Conservation (phyloP, 2,113 vertebrate species). For the Oryzias javanicus region DNA sequence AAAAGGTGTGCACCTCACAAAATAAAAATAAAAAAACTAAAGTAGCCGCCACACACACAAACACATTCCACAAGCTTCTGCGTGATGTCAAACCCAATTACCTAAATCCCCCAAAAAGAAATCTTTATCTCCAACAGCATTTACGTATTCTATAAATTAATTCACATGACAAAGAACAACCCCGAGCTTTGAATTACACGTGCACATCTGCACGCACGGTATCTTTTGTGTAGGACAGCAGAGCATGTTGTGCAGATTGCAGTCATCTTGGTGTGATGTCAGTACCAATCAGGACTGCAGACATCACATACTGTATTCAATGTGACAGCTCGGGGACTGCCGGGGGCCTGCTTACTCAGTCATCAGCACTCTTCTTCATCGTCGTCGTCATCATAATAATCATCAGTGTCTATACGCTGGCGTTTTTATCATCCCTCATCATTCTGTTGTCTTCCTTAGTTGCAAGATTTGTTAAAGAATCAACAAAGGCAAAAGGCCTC, state of each 20-base stretch:
- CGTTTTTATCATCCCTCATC: slow-evolving; percentile 56
- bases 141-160: slow-evolving; percentile 31
- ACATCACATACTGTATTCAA: slow-evolving; percentile 69
- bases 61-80: not conserved
- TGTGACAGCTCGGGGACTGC: slow-evolving; percentile 73
- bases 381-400: slow-evolving; percentile 68
- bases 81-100: slow-evolving; percentile 12
- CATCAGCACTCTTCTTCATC: slow-evolving; percentile 76
- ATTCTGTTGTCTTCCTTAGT: slow-evolving; percentile 21
- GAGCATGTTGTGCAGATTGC: slow-evolving; percentile 75
- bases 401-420: slow-evolving; percentile 65
- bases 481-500: slow-evolving; percentile 27
- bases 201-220: slow-evolving; percentile 58
- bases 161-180: slow-evolving; percentile 10
- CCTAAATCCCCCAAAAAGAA: slow-evolving; percentile 16
- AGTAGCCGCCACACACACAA: no score
- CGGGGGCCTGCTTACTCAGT: slow-evolving; percentile 73
- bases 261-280: slow-evolving; percentile 73
- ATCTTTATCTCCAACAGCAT: slow-evolving; percentile 17
- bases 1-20: slow-evolving; percentile 81
- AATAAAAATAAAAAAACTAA: slow-evolving; percentile 1
- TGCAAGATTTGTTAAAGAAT: slow-evolving; percentile 21
- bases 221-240: slow-evolving; percentile 69
- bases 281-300: slow-evolving; percentile 69
- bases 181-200: slow-evolving; percentile 41